Evolutionary conservation across 2,797 vertebrate species (phyloP), one percentile per base, ranked within the genome.

Genomic region (Tenualosa ilisha): DNA sequence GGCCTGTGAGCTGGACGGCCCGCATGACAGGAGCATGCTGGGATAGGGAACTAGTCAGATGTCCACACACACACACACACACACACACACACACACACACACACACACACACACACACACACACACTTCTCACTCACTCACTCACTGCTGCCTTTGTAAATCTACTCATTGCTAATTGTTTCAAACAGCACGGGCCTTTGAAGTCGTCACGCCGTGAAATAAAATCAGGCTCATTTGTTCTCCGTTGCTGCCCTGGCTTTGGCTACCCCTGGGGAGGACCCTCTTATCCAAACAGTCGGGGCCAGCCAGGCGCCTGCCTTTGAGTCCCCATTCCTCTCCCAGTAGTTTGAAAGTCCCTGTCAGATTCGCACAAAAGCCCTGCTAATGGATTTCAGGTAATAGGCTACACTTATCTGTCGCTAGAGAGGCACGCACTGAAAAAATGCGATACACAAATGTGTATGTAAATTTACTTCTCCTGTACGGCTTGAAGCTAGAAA

Each of bases 191-290:
- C 75, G 65, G 83, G 90, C 90, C 90, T 92, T 90, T 89, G 84
- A 90, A 90, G 88, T 89, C 40, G 72, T 89, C 88, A 86, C 83
- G 86, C 89, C 82, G 75, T 93, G 89, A 93, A 93, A 94, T 87
- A 84, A 68, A 91, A 91, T 88, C 88, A 46, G 86, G 31, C 88
- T 88, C 82, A 88, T 92, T 90, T 89, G 86, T 92, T 92, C 91
- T 89, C 86, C 31, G 40, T 37, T 84, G 88, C 84, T 91, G 87
- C 51, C 86, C 86, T 88, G 84, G 88, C 91, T 82, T 72, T 89
- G 84, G 87, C 68, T 37, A 40, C 68, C 68, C 31, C 68, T 40
- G 4, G 31, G 68, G 68, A 75, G 11, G 37, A 20, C 26, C 26
- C 22, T n/a, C 56, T 61, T 6, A 5, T 61, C 20, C 2, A 61